Base-by-base conservation (phyloP, 2,888 invertebrate species). In the Drosophila nr. perissopoda region DNA sequence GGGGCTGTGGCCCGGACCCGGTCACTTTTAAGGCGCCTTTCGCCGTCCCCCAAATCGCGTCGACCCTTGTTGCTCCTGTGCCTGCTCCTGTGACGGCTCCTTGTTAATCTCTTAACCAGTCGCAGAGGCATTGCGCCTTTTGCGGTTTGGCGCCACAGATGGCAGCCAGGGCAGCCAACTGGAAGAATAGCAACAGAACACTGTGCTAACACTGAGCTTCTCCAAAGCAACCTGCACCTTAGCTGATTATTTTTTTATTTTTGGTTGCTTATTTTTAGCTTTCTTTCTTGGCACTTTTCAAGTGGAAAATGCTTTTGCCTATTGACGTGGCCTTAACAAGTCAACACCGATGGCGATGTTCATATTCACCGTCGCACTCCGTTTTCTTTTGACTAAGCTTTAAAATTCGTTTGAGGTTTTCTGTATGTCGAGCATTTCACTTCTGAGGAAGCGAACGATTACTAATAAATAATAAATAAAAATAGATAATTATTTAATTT, bases 231-330 rank as follows among this genome's bases (percentile, higher is more conserved):
- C 64, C 67, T 64, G 64, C 33, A 42, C 42, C 18, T 49, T 18
- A 36, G 31, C 63, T 33, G 65, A 53, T 68, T 61, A 53, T 73
- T 56, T 73, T 65, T 54, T 59, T 73, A 49, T 71, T 61, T 61
- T 29, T 57, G 34, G 38, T 21, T 40, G 34, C 57, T 29, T 61
- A 69, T 69, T 52, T 69, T 33, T 67, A 58, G 54, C 58, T 48
- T 59, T 67, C 57, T 69, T 76, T 79, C 82, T 78, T 90, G 82
- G 89, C 90, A 87, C 87, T 87, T 63, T 71, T 90, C 86, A 87
- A 87, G 90, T 89, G 90, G 90, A 87, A 89, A 90, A 90, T 87
- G 86, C 90, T 86, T 89, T 85, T 86, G 85, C 80, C 87, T 84
- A 84, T 84, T 84, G 75, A 75, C 83, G 75, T 83, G 73, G 86